Base-by-base conservation (phyloP, 2,797 vertebrate species). In the Hippopotamyrus pictus region DNA sequence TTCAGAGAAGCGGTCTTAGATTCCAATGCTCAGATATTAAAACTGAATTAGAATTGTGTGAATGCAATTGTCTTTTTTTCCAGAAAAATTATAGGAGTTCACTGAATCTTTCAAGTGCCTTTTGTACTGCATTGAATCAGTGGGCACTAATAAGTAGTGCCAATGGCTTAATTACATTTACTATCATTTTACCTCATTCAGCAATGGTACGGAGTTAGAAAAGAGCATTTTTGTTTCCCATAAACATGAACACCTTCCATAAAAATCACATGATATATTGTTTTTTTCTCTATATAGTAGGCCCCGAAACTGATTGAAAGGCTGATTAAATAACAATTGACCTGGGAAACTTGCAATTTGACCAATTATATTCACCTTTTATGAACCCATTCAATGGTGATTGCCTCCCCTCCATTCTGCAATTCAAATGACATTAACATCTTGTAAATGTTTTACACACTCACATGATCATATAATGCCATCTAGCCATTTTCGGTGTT, bases 361-460 rank as follows among this genome's bases (percentile, higher is more conserved):
- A 89, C 85, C 90, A 83, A 83, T 85, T 89, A 89, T 90, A 91
- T 90, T 90, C 65, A 91, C 88, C 90, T 88, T 89, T 69, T 89
- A 76, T 90, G 48, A 41, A 33, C 25, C 33, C 73, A 5, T 48
- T 69, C 88, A 41, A 50, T 84, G 76, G 6, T 51, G 51, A 14
- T 41, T 90, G 88, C 89, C 82, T 19, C 44, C 50, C n/a, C 90
- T 90, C 88, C 91, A 89, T 92, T 88, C 89, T 89, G 88, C 73
- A 88, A 87, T 92, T 90, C 92, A 90, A 90, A 69, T 88, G 83
- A 85, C 89, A 89, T 91, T 92, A 93, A 93, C 90, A 94, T 53
- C 93, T 95, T 94, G 93, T 95, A 93, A 94, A 96, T 93, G 92
- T 94, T 95, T 95, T 93, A 94, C 92, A 82, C 92, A 91, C 25